phyloP scores from a whole-genome alignment of 2,113 vertebrate genomes.

The Opisthocomus hoazin region DNA sequence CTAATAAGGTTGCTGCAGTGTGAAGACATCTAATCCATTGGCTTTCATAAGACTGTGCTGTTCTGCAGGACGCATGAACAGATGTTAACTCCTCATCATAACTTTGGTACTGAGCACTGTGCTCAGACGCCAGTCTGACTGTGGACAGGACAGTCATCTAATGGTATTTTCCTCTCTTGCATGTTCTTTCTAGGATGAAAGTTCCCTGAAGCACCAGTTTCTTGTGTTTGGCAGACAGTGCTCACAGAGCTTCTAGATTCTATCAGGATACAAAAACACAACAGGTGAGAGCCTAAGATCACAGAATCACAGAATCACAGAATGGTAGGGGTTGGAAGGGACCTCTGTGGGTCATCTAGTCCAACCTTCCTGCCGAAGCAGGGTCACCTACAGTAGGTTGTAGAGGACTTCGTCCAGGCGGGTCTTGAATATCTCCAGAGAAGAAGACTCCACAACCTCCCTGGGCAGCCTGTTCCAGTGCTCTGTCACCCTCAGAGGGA shows the following conservation, averaged over 20 bases:
- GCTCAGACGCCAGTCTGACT: not conserved
- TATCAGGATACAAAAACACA: not conserved
- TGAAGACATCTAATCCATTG: not conserved
- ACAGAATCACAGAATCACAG: too few relatives aligned
- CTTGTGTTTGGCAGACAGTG: not conserved
- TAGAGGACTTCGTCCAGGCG: too few relatives aligned
- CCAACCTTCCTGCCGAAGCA: too few relatives aligned
- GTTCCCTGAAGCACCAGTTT: not conserved
- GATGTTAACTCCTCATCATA: not conserved
- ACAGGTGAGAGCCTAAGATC: not conserved
- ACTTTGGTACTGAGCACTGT: fast-evolving
- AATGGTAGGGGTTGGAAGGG: too few relatives aligned
- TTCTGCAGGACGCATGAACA: not conserved
- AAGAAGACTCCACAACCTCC: too few relatives aligned
- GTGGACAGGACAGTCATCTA: not conserved
- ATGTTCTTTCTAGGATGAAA: not conserved
- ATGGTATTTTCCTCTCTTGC: not conserved
- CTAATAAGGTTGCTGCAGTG: not conserved
- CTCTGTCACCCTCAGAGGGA: too few relatives aligned
- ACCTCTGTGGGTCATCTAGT: too few relatives aligned
- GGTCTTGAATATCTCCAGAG: too few relatives aligned
- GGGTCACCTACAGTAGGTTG: too few relatives aligned
- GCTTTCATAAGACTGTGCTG: not conserved
- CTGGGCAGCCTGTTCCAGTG: too few relatives aligned
- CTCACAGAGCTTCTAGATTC: not conserved